Evolutionary conservation across 2,888 invertebrate genomes (phyloP), one percentile per base, ranked within the genome.

Genomic region (Pseudanteris insignis): DNA sequence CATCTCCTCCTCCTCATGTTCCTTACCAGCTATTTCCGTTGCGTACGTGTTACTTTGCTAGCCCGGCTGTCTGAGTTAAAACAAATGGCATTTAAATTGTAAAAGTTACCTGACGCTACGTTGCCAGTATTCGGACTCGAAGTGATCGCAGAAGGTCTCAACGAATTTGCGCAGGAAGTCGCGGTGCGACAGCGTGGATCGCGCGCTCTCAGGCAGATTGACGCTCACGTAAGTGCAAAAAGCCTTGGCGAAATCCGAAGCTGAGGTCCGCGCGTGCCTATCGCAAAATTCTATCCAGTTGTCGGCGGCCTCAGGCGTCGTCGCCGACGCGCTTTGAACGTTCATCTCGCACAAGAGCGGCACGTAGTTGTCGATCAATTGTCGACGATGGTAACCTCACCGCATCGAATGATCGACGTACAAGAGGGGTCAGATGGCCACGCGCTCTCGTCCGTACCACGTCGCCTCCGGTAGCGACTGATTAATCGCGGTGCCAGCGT

Each of bases 271-370:
- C 57, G 92, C 92, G 82, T 94, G 93, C 78, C 92, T 88, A 81
- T 92, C 91, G 82, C 92, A 92, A 80, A 92, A 90, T 79, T 92
- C 91, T 75, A 86, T 85, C 92, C 92, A 92, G 80, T 86, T 85
- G 77, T 86, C 86, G 77, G 84, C 79, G 67, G 86, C 86, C 72
- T 85, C 84, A 76, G 86, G 85, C 80, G 84, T 84, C 74, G 81
- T 79, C 83, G 67, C 71, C 62, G 68, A 69, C 53, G 67, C 70
- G 41, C 32, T 48, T 38, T 66, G 68, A 63, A 70, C 70, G 67
- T 69, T 73, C 73, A 73, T 72, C 30, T 32, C 41, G 53, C 10
- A n/a, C n/a, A n/a, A n/a, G n/a, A n/a, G n/a, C n/a, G n/a, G n/a
- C 8, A 33, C 18, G 8, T 2, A 24, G 38, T 12, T 15, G 7